Percentiles rank a stretch among this genome's conserved stretches.
Evolutionary conservation across 2,113 vertebrate genomes (phyloP).

Genomic region (Chionis minor): DNA sequence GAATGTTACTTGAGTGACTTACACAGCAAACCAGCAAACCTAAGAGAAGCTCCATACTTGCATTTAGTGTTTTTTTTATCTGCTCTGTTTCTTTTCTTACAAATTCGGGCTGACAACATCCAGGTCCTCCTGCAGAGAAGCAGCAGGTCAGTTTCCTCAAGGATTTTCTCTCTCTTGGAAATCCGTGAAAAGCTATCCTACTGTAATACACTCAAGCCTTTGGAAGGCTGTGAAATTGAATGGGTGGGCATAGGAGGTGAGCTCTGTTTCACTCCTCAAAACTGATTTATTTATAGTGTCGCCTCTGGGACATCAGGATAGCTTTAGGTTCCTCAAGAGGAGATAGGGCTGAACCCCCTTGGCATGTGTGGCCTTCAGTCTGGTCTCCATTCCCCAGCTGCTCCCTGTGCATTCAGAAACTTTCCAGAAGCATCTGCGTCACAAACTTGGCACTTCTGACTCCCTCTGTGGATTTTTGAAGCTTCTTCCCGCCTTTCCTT

Average conservation of each 20-base stretch:
- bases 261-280: not conserved
- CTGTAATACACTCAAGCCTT: not conserved
- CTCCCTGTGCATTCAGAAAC: not conserved
- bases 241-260: not conserved
- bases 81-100: not conserved
- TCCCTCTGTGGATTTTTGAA: not conserved
- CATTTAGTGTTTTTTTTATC: not conserved
- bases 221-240: not conserved
- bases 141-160: not conserved
- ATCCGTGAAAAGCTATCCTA: not conserved
- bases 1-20: not conserved
- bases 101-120: not conserved
- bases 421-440: not conserved
- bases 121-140: not conserved
- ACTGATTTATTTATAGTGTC: not conserved
- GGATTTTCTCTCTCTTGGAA: not conserved
- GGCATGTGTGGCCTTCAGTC: not conserved
- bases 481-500: not conserved
- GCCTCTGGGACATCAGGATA: not conserved
- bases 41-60: not conserved
- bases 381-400: not conserved
- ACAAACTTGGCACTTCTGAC: not conserved
- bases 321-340: not conserved
- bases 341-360: not conserved
- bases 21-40: not conserved